A percentile compares a stretch with the other conserved stretches of the same genome.
These are phyloP conservation scores for Diaphora mendica DNA, from an alignment of 2,888 invertebrate species.

Conservation along the genomic window DNA sequence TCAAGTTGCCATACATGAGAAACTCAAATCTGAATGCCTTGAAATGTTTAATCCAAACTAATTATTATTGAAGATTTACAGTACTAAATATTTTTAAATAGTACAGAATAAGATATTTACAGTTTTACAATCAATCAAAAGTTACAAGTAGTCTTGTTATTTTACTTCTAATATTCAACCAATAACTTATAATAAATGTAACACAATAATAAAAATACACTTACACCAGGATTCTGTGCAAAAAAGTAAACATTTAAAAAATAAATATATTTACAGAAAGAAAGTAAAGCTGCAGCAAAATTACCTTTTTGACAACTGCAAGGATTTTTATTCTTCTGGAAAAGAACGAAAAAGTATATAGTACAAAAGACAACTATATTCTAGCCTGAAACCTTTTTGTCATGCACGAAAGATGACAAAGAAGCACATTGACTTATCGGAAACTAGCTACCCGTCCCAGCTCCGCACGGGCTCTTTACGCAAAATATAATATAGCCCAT, in stretches of 20 bases:
- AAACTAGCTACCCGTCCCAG: no score
- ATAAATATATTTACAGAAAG: slow-evolving; percentile 30
- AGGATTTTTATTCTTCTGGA: slow-evolving; percentile 4
- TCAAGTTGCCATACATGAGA: not conserved
- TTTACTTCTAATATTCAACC: not conserved
- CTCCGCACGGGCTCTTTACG: no score
- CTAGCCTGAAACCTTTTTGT: slow-evolving; percentile 1
- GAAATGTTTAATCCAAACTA: no score
- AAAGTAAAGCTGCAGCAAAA: slow-evolving; percentile 25
- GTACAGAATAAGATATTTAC: no score
- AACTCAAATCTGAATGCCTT: not conserved
- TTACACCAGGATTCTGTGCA: slow-evolving; percentile 26
- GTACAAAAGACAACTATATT: slow-evolving; percentile 4
- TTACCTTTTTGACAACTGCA: slow-evolving; percentile 23
- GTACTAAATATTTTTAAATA: no score
- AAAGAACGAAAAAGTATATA: slow-evolving; percentile 3
- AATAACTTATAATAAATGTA: not conserved
- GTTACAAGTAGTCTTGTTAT: not conserved
- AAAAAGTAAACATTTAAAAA: slow-evolving; percentile 30
- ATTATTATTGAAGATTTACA: not conserved
- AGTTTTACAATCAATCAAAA: not conserved
- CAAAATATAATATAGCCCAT: no score
- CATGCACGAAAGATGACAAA: not conserved
- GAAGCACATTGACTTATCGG: not conserved
- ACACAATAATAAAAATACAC: slow-evolving; percentile 1